Conservation (phyloP, 2,797 vertebrate genomes). For the Pempheris klunzingeri region DNA sequence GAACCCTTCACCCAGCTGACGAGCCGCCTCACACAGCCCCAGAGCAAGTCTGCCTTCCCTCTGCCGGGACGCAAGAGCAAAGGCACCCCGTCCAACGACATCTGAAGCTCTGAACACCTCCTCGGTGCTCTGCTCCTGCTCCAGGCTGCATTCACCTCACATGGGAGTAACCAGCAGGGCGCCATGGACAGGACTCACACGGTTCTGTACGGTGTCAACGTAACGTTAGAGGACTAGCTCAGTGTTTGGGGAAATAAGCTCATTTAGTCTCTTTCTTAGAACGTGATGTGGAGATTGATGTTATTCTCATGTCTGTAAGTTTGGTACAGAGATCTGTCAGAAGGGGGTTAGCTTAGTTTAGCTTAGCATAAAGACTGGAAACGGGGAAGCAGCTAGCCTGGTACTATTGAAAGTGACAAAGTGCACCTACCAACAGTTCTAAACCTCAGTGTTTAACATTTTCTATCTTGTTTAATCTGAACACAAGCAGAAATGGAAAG, state of each 20-base stretch:
- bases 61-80: constrained; percentile 94
- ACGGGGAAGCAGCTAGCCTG: background rate
- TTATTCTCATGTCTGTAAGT: background rate
- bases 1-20: constrained; percentile 95
- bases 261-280: background rate
- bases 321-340: background rate
- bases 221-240: background rate
- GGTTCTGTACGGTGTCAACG: background rate
- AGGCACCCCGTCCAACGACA: constrained; percentile 90
- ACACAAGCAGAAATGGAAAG: background rate
- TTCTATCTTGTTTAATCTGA: background rate
- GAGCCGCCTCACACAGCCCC: constrained; percentile 94
- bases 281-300: background rate
- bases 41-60: constrained; percentile 95
- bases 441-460: background rate
- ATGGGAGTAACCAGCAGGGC: constrained; percentile 6
- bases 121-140: background rate
- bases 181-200: too few species aligned
- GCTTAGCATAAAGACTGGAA: background rate
- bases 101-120: constrained; percentile 35
- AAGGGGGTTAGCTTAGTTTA: background rate
- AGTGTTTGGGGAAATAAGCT: background rate
- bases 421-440: background rate
- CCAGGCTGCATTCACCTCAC: constrained; percentile 22
- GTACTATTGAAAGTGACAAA: background rate